phyloP scores from a whole-genome alignment of 2,113 vertebrate genomes.

The Myrmophylax atrothorax region DNA sequence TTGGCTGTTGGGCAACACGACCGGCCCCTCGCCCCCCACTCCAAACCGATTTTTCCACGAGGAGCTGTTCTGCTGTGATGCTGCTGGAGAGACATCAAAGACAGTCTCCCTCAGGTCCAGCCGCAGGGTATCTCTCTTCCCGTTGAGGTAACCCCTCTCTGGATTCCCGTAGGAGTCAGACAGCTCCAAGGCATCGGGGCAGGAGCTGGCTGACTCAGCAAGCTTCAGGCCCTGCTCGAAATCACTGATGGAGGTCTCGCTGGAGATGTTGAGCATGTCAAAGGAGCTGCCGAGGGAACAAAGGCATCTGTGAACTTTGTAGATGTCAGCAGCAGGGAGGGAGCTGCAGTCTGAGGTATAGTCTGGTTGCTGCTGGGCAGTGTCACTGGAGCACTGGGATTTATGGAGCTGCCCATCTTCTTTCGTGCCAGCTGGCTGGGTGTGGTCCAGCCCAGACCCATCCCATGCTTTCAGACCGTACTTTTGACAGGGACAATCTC shows the following conservation, averaged over 20 bases:
- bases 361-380: constrained; percentile 56
- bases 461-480: constrained; percentile 56
- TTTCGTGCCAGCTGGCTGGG: neutral
- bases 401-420: constrained; percentile 55
- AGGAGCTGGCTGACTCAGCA: constrained; percentile 73
- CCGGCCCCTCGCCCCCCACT: constrained; percentile 77
- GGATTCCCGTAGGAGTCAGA: constrained; percentile 51
- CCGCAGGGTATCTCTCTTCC: constrained; percentile 89
- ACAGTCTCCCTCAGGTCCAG: constrained; percentile 89
- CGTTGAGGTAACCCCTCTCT: constrained; percentile 87
- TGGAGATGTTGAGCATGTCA: constrained; percentile 89
- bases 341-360: constrained; percentile 68
- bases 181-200: constrained; percentile 72
- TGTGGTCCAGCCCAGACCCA: constrained; percentile 17
- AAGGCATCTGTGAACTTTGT: constrained; percentile 75
- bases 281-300: constrained; percentile 86
- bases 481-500: constrained; percentile 44
- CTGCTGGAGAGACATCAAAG: constrained; percentile 78
- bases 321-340: constrained; percentile 64
- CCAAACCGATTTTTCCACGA: constrained; percentile 82
- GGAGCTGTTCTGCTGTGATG: constrained; percentile 75
- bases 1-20: constrained; percentile 94
- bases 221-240: constrained; percentile 78
- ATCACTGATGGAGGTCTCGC: constrained; percentile 88
- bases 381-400: constrained; percentile 53